Evolutionary conservation across 2,888 invertebrate species (phyloP), one percentile per base, ranked within the genome.

Genomic region (Tricholauxania praeusta): DNA sequence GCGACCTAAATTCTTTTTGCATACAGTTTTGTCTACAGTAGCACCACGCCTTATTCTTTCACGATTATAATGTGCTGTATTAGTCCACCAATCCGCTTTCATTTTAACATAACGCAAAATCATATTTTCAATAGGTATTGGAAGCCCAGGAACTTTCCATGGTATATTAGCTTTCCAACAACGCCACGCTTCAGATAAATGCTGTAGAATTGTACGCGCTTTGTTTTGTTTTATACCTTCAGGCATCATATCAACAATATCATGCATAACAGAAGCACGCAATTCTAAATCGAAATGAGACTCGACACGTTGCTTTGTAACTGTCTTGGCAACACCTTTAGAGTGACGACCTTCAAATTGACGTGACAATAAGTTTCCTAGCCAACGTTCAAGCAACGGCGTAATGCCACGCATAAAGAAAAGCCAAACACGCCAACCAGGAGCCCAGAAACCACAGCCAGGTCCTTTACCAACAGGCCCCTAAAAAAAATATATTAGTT

Each of bases 51-150:
- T 92, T 79, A 99, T 99, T 82, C 99, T 91, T 88, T 99, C 99
- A 57, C 99, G 91, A 89, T 99, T 99, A 88, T 99, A 99, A 87
- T 99, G 99, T 0, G 99, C 99, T 0, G 99, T 99, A 88, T 99
- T 99, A 0, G 99, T 99, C 99, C 99, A 99, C 99, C 99, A 99
- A 88, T 99, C 99, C 0, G 99, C 99, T 87, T 99, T 99, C 94
- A 99, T 99, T 88, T 99, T 99, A 14, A 99, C 99, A 88, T 99
- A 99, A 72, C 99, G 92, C 73, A 99, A 91, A 80, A 99, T 99
- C 99, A 99, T 99, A 89, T 99, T 99, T 89, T 99, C 99, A 77
- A 99, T 99, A 0, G 99, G 99, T 48, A 97, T 99, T 0, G 99
- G 99, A 7, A 99, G 89, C 5, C 99, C 99, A 2, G 99, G 99